phyloP scores from a whole-genome alignment of 2,113 vertebrate genomes.

The Petaurus breviceps region DNA sequence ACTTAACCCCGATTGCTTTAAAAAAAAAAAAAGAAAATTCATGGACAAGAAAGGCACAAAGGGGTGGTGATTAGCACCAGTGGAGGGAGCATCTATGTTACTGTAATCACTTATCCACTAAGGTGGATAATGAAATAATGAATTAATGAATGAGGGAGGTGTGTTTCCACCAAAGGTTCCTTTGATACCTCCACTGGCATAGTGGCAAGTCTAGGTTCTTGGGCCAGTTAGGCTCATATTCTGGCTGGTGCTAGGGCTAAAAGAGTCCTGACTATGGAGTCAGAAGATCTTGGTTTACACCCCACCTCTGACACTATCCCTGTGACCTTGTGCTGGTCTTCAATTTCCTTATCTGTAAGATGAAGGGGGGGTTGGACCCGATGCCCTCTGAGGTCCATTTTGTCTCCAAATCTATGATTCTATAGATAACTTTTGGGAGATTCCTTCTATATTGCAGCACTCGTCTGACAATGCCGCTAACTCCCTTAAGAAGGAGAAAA shows the following conservation, averaged over 20 bases:
- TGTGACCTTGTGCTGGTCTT: not conserved
- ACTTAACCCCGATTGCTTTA: too few species aligned
- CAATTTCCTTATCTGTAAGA: not conserved
- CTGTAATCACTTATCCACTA: too few species aligned
- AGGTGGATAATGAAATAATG: too few species aligned
- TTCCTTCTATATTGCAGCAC: not conserved
- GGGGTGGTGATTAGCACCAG: not conserved
- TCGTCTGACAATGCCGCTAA: not conserved
- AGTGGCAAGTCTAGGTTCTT: too few species aligned
- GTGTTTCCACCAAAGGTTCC: too few species aligned
- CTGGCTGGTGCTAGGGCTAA: not conserved
- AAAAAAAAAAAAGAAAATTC: too few species aligned
- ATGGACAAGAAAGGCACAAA: not conserved
- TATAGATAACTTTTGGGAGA: not conserved
- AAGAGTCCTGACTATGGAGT: too few species aligned
- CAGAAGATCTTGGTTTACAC: not conserved
- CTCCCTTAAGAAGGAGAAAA: not conserved
- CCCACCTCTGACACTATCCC: not conserved
- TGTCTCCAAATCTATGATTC: too few species aligned
- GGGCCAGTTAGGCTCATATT: not conserved
- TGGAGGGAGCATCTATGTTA: not conserved
- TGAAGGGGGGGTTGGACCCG: too few species aligned
- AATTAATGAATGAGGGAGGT: too few species aligned
- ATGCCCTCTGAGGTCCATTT: not conserved
- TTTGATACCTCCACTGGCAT: too few species aligned